Evolutionary conservation across 2,113 vertebrate genomes (phyloP), one percentile per base, ranked within the genome.

Genomic region (Cyanistes caeruleus): DNA sequence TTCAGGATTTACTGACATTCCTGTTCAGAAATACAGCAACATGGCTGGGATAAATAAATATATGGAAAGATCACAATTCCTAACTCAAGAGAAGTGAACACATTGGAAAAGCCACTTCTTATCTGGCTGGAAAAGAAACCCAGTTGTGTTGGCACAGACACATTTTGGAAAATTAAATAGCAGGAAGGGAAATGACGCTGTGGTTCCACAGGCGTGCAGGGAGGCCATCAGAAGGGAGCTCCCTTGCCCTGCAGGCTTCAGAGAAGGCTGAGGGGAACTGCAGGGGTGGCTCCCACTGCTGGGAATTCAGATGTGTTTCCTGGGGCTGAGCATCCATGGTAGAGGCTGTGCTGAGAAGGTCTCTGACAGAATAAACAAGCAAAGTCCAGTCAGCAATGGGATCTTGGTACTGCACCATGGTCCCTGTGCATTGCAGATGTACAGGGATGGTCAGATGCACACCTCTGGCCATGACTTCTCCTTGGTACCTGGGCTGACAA

Each of bases 161-260:
- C 7, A 4, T 41, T 84, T 84, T 85, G 43, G 82, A 85, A 90
- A 93, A 89, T 74, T 28, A 73, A 87, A 89, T 46, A 93, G 41
- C 24, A 25, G 20, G 52, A 28, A 91, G 24, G 69, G 46, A 74
- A 62, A 48, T 3, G 25, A 35, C 0, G 0, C n/a, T 0, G 0
- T 1, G 7, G 39, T 28, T 87, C 25, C 43, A n/a, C 35, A 23
- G 60, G 56, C 0, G 4, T 15, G 37, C 64, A 74, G 46, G 39
- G 70, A 49, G 74, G 59, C 60, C 6, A 5, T 33, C 31, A 31
- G 77, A 43, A 87, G 43, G 74, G 46, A 87, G 68, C 7, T 84
- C 64, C 44, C n/a, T 76, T 41, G 56, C n/a, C 78, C 73, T 60
- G 59, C 33, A 73, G 73, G 51, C 43, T 67, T 82, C 43, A 25